phyloP scores from a whole-genome alignment of 2,888 invertebrate species.

The Eucera pruinosa region DNA sequence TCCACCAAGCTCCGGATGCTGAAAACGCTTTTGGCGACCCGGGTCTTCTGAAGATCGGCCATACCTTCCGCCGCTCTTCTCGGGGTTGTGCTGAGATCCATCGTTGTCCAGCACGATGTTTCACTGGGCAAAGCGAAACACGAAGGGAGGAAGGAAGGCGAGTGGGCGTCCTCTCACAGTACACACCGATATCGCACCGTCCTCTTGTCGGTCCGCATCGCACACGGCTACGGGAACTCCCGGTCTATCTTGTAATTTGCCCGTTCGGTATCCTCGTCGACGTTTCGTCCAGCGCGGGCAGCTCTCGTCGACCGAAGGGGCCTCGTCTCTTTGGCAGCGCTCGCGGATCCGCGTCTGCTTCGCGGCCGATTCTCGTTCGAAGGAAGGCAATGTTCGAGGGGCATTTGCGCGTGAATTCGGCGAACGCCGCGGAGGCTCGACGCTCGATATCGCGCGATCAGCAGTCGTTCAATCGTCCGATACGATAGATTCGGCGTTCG shows the following conservation, averaged over 20 bases:
- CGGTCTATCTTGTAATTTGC: too few relatives aligned
- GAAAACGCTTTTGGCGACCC: constrained; percentile 87
- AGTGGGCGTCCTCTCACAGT: constrained; percentile 6
- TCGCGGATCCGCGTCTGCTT: not conserved
- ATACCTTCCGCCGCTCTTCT: constrained; percentile 81
- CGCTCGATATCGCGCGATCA: not conserved
- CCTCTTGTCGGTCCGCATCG: constrained; percentile 20
- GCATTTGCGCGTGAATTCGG: not conserved
- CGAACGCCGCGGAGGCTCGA: constrained; percentile 11
- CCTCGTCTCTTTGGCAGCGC: not conserved
- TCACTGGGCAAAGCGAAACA: not conserved
- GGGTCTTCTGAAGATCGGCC: constrained; percentile 84
- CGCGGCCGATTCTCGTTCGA: too few relatives aligned
- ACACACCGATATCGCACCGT: constrained; percentile 16
- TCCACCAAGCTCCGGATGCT: constrained; percentile 87
- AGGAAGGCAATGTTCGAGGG: not conserved
- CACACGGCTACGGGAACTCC: not conserved
- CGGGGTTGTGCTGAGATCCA: constrained; percentile 85
- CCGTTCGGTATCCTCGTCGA: not conserved
- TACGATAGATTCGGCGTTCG: too few relatives aligned
- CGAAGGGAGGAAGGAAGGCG: not conserved
- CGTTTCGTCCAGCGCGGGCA: not conserved
- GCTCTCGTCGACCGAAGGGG: too few relatives aligned
- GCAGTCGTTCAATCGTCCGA: not conserved
- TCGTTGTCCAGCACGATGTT: constrained; percentile 60